Base-by-base conservation (phyloP, 1,140 invertebrate species). In the Megalopta genalis region DNA sequence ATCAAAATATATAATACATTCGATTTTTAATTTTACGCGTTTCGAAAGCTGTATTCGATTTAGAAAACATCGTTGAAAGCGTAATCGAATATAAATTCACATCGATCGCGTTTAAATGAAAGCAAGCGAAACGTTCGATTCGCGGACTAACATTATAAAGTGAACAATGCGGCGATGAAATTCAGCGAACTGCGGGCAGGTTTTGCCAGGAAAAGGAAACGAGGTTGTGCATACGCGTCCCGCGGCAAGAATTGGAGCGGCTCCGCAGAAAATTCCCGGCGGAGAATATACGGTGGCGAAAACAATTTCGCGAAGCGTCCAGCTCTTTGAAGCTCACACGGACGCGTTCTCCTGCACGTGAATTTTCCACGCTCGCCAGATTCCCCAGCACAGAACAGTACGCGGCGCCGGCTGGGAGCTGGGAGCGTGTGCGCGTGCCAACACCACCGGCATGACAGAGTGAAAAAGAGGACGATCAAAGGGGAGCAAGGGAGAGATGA, bases 401-500 rank as follows among this genome's bases (percentile, higher is more conserved):
- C 32, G 32, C 32, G 32, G 32, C 32, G 32, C 32, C 32, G 32
- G 32, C 32, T 32, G 32, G 32, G 32, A 8, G 63, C 21, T 23
- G 18, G 7, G 21, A 12, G 12, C 37, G 10, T 37, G 63, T 2
- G 64, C 39, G 16, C 27, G 67, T 12, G 42, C 49, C 49, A 21
- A 21, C 49, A 18, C 49, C 49, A 14, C 39, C 12, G 42, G 16
- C 32, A 32, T 4, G 32, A 12, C 1, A 32, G n/a, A 25, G 0
- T 14, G 71, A 62, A 74, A 68, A n/a, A 64, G 49, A 42, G 67
- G 62, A 75, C 63, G 83, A 85, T 86, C 83, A 86, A 86, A 86
- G 80, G 57, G 42, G 67, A 82, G 84, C 67, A 66, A 75, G 37
- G 79, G 72, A 85, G 72, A 82, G 84, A 85, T 74, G 73, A 83